Evolutionary conservation across 2,888 invertebrate genomes (phyloP).

Genomic region (Hybos culiciformis): DNA sequence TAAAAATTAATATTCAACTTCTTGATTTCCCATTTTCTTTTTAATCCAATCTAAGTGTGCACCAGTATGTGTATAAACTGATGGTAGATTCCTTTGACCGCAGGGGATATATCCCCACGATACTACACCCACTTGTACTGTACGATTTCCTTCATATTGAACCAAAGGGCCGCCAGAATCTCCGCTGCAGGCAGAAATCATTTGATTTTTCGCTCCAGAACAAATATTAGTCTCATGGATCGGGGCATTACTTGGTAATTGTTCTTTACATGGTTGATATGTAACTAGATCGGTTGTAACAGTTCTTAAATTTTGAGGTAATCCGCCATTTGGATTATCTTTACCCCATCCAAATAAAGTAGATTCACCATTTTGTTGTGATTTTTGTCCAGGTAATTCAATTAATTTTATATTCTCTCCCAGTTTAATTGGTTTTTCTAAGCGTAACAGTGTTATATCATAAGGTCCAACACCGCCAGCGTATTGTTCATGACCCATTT

Average conservation of each 20-base stretch:
- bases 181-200: conserved; percentile 36
- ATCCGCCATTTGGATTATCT: conserved; percentile 18
- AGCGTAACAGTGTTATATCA: conserved; percentile 40
- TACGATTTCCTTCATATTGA: conserved; percentile 2
- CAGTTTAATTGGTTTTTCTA: conserved; percentile 22
- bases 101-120: conserved; percentile 40
- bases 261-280: conserved; percentile 15
- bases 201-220: conserved; percentile 30
- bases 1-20: too few relatives aligned
- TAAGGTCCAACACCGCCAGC: conserved; percentile 34
- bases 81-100: conserved; percentile 27
- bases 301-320: conserved; percentile 23
- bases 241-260: conserved; percentile 17
- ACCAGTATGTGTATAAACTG: conserved; percentile 32
- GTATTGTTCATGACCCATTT: conserved; percentile 26
- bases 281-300: conserved; percentile 15
- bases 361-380: conserved; percentile 8
- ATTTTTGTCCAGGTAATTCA: conserved; percentile 5
- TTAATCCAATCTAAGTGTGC: conserved; percentile 27
- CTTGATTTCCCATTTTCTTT: conserved; percentile 9
- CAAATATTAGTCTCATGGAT: conserved; percentile 22
- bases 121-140: conserved; percentile 33
- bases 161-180: conserved; percentile 33
- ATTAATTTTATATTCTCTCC: conserved; percentile 14
- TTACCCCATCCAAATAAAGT: conserved; percentile 24